Conservation (phyloP, 2,888 invertebrate species). For the Callyntrura sp. region DNA sequence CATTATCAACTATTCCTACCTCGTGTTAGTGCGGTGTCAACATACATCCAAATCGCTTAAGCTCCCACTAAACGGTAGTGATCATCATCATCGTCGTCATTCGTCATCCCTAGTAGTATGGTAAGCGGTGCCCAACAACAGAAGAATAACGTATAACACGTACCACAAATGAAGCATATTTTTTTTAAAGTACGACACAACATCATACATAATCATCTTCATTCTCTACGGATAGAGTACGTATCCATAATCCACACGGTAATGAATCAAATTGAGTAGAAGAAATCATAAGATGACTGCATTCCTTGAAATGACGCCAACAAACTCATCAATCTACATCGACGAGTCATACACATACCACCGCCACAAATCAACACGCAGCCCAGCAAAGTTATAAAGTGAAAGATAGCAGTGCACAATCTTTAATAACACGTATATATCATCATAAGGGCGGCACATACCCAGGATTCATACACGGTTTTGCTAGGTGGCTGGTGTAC, state of each 20-base stretch:
- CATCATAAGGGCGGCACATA: not conserved
- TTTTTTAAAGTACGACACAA: not conserved
- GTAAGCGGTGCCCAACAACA: not conserved
- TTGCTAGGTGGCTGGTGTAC: conserved; percentile 10
- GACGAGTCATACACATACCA: conserved; percentile 71
- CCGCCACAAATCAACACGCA: conserved; percentile 59
- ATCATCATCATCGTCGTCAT: not conserved
- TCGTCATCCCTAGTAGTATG: not conserved
- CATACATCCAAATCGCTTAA: conserved; percentile 15
- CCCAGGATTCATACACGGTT: not conserved
- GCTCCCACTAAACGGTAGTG: not conserved
- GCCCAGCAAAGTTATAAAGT: conserved; percentile 25
- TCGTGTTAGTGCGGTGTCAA: conserved; percentile 15
- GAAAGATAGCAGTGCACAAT: conserved; percentile 44
- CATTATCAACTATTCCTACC: conserved; percentile 22
- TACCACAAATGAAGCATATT: not conserved
- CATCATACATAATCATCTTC: conserved; percentile 48
- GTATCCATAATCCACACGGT: conserved; percentile 74
- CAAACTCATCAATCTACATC: conserved; percentile 84
- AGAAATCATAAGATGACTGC: conserved; percentile 83
- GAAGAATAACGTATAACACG: not conserved
- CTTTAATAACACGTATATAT: conserved; percentile 29
- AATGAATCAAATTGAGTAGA: conserved; percentile 83
- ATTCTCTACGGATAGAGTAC: too few relatives aligned
- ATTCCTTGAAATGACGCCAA: conserved; percentile 84